Evolutionary conservation across 2,888 invertebrate species (phyloP), one percentile per base, ranked within the genome.

Genomic region (Drosophila glabriapex): DNA sequence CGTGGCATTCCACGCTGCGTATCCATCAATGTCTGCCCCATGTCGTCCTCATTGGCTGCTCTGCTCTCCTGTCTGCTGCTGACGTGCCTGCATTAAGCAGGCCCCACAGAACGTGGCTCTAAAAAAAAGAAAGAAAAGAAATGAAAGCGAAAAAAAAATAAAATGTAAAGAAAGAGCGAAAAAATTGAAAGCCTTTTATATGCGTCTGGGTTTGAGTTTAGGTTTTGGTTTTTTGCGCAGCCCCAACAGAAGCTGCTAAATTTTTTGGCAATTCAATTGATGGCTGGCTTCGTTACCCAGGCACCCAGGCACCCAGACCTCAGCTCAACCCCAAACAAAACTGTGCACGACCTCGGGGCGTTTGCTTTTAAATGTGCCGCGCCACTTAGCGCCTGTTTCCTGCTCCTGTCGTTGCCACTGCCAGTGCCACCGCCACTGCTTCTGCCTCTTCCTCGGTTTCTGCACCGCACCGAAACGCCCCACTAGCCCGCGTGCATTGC

Each of bases 11-110:
- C 88, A 73, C 67, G 70, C 69, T 77, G 82, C 81, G 81, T 87
- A 87, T 87, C 87, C 89, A 89, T 89, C 87, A 87, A 89, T 89
- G 87, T 87, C 86, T 85, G 76, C 73, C 80, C 73, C 76, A 80
- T 77, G 82, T 85, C 84, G 74, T 73, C 80, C 75, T 58, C 58
- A 46, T 31, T 31, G 41, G 56, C 39, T 28, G 39, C 28, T 28
- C 75, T 61, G 63, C 76, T 56, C 52, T 65, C 41, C 68, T 72
- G 68, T 60, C 69, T 68, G 69, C 80, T 73, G 85, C 85, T 88
- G 88, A 88, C 89, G 83, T 85, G 85, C 80, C 83, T 88, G 85
- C 85, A 85, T 88, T 85, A 88, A 69, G 81, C 75, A 79, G 68
- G 80, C 73, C 59, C 72, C 80, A 74, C 68, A 73, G 65, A 64